Evolutionary conservation across 2,113 vertebrate genomes (phyloP), one percentile per base, ranked within the genome.

Genomic region (Macquaria australasica): DNA sequence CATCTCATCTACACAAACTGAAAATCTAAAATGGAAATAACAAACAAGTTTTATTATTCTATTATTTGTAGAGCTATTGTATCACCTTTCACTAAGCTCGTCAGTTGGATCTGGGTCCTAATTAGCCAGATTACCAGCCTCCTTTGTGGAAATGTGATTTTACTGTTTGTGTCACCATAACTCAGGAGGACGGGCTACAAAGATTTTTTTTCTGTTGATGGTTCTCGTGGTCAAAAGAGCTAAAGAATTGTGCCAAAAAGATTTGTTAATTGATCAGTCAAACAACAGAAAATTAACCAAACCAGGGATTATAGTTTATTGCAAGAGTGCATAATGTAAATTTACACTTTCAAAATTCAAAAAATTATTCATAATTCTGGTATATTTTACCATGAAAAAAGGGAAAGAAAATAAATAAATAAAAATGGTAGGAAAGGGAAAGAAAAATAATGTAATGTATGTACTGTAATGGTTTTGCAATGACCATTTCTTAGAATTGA

Each of bases 51-150:
- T 34, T 45, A 34, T 68, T 34, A 10, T 31, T 48, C 12, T 34
- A 9, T 69, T n/a, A 43, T 78, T 34, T 45, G 20, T 25, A 23
- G 37, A 39, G 31, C 5, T n/a, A 16, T 71, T 74, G 68, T 10
- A 72, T 77, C 48, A 28, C 45, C 31, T 41, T 8, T 64, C 43
- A 0, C 69, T 28, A n/a, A 56, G 64, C 41, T 9, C 18, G 48
- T 60, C 43, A 63, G 45, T 55, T 2, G 9, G 34, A 37, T 41
- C 58, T 62, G 3, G 51, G 67, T 10, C 48, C 68, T 66, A 43
- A 82, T 73, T 51, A 45, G 41, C 21, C 3, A 45, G 55, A 41
- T 37, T 45, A 80, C 25, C 31, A 15, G 25, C 51, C 59, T 73
- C 18, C 41, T 16, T 8, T 37, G 45, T 51, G 60, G 43, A 68